Base-by-base conservation (phyloP, 2,888 invertebrate genomes). In the Parapristionchus giblindavisi region DNA sequence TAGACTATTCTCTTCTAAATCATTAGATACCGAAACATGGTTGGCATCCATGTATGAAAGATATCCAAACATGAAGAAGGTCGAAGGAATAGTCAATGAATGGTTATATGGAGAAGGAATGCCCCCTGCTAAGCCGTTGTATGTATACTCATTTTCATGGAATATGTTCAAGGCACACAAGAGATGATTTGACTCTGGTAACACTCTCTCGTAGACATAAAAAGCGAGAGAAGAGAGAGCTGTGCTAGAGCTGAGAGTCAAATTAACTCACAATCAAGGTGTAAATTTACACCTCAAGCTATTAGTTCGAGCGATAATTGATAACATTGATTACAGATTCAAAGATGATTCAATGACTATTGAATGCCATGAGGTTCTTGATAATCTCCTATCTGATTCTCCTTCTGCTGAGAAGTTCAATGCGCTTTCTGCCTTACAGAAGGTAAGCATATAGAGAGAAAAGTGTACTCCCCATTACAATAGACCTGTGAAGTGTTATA, bases 81-180 rank as follows among this genome's bases (percentile, higher is more conserved):
- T 8, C 11, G 40, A 60, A 38, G 48, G 24, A 8, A 21, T 60
- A 6, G 72, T 72, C 32, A 58, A n/a, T 14, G 38, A 72, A n/a
- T 72, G 72, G 72, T 21, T 72, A 48, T 72, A 72, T 27, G 60
- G 48, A 60, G 72, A 72, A 34, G 72, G 72, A 24, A 58, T 72
- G 58, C 72, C 72, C 3, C 72, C 72, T 27, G 36, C 17, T n/a
- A 27, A 58, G 14, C 72, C 72, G 32, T 43, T 48, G 72, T 72
- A 21, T 14, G 72, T 34, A 11, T 2, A 56, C 21, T 14, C 11
- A 43, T 17, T 43, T 17, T 17, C 43, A 43, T 17, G 8, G 11
- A 2, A 56, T 56, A 4, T 3, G 29, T n/a, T n/a, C n/a, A n/a
- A n/a, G n/a, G n/a, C n/a, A n/a, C n/a, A n/a, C n/a, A n/a, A n/a